Evolutionary conservation across 2,888 invertebrate species (phyloP).

Genomic region (Drosophila greeni): DNA sequence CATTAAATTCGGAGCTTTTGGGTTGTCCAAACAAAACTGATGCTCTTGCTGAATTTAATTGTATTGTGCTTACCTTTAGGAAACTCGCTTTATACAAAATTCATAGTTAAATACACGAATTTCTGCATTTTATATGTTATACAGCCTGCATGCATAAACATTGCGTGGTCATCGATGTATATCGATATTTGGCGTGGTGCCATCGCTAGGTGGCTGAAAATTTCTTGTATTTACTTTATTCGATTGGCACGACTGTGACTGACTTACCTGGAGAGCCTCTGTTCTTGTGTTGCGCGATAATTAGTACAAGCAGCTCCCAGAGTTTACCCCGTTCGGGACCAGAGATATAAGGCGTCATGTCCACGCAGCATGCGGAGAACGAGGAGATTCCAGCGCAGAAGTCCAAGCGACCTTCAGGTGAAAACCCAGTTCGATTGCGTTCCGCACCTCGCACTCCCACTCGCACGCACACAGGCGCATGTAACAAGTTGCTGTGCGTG

Average conservation of each 20-base stretch:
- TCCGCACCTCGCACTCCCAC: conserved; percentile 6
- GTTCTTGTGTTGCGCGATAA: neutral
- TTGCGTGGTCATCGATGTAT: conserved; percentile 5
- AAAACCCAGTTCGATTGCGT: conserved; percentile 56
- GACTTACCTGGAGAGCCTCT: conserved; percentile 1
- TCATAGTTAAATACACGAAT: neutral
- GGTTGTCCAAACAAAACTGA: neutral
- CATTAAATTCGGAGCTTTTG: neutral
- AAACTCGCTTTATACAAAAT: neutral
- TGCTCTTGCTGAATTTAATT: neutral
- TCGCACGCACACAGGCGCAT: conserved; percentile 5
- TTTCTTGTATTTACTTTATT: conserved; percentile 67
- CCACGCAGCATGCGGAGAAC: conserved; percentile 75
- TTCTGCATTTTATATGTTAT: neutral
- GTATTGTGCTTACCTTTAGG: neutral
- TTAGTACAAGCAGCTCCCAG: neutral
- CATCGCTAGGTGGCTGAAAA: conserved; percentile 35
- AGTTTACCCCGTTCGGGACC: neutral
- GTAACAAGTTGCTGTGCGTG: conserved; percentile 51
- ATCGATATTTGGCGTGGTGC: conserved; percentile 19
- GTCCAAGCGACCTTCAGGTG: conserved; percentile 82
- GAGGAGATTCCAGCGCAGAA: conserved; percentile 78
- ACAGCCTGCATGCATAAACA: accelerated
- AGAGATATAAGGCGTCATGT: conserved; percentile 49
- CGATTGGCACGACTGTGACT: conserved; percentile 19